A percentile compares a stretch with the other conserved stretches of the same genome.
Evolutionary conservation across 2,797 vertebrate species (phyloP).

Genomic region (Esox lucius): DNA sequence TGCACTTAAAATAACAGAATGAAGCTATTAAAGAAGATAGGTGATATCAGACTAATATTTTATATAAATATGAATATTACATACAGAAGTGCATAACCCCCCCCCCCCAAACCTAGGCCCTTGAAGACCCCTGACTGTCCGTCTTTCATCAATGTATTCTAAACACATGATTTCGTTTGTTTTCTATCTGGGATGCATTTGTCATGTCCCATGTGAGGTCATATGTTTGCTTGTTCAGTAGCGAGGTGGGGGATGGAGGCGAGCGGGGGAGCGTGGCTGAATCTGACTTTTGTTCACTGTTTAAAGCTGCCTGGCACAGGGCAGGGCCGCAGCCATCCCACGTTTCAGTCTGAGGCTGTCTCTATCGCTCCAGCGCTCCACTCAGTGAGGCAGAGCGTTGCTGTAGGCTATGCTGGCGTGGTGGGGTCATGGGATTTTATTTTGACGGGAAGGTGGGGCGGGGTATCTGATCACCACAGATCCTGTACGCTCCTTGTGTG

Average conservation of each 20-base stretch:
- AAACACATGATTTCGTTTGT: background rate
- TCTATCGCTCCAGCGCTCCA: background rate
- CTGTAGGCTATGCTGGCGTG: no score
- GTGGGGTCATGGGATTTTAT: no score
- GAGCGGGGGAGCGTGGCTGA: conserved; percentile 52
- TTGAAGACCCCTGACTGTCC: no score
- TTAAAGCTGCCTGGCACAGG: conserved; percentile 57
- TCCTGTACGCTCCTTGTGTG: no score
- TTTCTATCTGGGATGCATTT: conserved; percentile 34
- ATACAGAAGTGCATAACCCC: background rate
- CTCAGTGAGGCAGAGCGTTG: background rate
- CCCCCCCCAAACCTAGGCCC: no score
- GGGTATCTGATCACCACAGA: no score
- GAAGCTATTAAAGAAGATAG: background rate
- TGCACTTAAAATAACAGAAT: background rate
- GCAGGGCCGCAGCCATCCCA: conserved; percentile 41
- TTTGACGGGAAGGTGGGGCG: no score
- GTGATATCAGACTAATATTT: background rate
- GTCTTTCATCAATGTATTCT: background rate
- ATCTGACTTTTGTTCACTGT: conserved; percentile 55
- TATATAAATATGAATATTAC: background rate
- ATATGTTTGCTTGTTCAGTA: conserved; percentile 21
- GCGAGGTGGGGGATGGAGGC: conserved; percentile 20
- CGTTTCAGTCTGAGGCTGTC: no score
- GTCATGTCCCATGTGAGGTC: conserved; percentile 35